phyloP scores from a whole-genome alignment of 2,888 invertebrate species.

The Ametastegia equiseti region DNA sequence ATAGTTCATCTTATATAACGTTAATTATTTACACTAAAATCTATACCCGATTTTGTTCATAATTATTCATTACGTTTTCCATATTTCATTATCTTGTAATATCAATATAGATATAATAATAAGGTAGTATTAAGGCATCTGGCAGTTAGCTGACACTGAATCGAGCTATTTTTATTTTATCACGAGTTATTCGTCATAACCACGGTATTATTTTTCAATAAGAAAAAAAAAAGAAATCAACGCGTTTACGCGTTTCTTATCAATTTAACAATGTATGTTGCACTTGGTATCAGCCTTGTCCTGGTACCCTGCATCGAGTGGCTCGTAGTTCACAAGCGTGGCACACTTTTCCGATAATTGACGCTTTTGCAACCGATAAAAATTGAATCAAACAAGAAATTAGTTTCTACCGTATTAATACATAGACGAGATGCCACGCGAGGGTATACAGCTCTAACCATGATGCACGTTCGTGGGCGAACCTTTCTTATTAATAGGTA shows the following conservation, averaged over 20 bases:
- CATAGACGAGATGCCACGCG: not conserved
- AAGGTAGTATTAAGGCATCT: too few relatives aligned
- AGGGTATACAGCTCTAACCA: not conserved
- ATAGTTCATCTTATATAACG: too few relatives aligned
- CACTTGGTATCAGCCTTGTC: conserved; percentile 36
- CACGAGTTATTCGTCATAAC: too few relatives aligned
- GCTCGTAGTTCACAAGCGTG: not conserved
- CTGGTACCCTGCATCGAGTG: conserved; percentile 40
- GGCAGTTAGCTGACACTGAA: not conserved
- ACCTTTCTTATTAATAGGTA: too few relatives aligned
- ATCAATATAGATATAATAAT: too few relatives aligned
- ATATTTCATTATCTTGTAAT: not conserved
- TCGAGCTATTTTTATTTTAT: not conserved
- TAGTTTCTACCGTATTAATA: conserved; percentile 32
- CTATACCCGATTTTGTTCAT: too few relatives aligned
- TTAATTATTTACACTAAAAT: too few relatives aligned
- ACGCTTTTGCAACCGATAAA: not conserved
- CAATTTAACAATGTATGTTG: conserved; percentile 36
- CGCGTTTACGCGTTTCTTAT: conserved; percentile 1
- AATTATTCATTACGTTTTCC: too few relatives aligned
- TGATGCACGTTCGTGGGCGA: not conserved
- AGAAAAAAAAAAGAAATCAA: not conserved
- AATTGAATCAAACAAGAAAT: conserved; percentile 40
- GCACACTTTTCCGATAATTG: conserved; percentile 47
- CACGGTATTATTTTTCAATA: too few relatives aligned